Percentiles rank a stretch among this genome's conserved stretches.
phyloP scores from a whole-genome alignment of 2,888 invertebrate species.

The Drosophila mimetica region DNA sequence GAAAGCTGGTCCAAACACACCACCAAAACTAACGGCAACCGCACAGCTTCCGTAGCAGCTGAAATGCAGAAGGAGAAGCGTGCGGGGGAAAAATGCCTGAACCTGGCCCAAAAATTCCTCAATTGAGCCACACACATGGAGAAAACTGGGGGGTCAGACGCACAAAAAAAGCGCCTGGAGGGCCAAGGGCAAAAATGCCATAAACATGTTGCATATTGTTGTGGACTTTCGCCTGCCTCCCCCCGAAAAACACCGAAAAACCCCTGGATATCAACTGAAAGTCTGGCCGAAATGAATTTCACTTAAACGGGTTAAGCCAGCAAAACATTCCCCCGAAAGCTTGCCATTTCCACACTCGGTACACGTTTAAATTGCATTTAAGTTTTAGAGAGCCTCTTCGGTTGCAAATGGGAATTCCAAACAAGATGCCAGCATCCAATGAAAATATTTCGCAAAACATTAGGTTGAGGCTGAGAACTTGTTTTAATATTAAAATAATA shows the following conservation, averaged over 20 bases:
- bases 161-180: neutral
- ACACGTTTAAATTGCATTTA: conserved; percentile 23
- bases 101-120: conserved; percentile 24
- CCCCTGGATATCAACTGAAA: neutral
- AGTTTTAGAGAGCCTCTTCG: neutral
- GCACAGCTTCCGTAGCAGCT: conserved; percentile 5
- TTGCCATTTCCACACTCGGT: neutral
- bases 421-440: neutral
- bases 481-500: too few relatives aligned
- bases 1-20: neutral
- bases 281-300: conserved; percentile 27
- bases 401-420: conserved; percentile 1
- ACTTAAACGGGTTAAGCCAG: conserved; percentile 32
- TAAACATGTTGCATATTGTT: conserved; percentile 51
- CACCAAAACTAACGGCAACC: conserved; percentile 19
- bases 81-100: neutral
- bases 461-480: neutral
- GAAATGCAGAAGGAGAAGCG: too few relatives aligned
- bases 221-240: conserved; percentile 10
- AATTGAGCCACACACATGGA: neutral
- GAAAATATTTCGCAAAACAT: neutral
- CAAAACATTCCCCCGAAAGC: conserved; percentile 4
- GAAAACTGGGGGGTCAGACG: neutral
- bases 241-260: neutral
- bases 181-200: conserved; percentile 35